A percentile compares a stretch with the other conserved stretches of the same genome.
phyloP scores from a whole-genome alignment of 2,888 invertebrate species.

The Aleiodes leptofemur region DNA sequence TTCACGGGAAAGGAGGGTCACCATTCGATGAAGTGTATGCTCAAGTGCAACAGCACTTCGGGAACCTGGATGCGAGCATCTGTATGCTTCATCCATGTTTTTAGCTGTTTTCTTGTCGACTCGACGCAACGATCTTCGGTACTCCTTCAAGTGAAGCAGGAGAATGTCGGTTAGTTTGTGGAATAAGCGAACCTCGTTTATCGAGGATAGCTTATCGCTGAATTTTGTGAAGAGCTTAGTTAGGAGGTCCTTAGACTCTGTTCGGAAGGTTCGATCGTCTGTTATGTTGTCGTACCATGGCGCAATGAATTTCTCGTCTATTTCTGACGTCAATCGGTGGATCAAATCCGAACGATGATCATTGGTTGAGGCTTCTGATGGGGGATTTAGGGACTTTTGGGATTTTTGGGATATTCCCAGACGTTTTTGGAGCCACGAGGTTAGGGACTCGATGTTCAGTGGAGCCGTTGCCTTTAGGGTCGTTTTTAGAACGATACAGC shows the following conservation, averaged over 20 bases:
- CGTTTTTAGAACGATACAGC: constrained; percentile 64
- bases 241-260: constrained; percentile 74
- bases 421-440: constrained; percentile 59
- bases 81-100: constrained; percentile 67
- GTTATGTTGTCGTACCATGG: constrained; percentile 77
- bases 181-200: constrained; percentile 73
- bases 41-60: constrained; percentile 74
- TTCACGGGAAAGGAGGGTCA: constrained; percentile 79
- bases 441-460: constrained; percentile 59
- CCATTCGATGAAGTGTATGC: constrained; percentile 79
- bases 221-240: constrained; percentile 73
- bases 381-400: constrained; percentile 15
- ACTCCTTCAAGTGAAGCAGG: constrained; percentile 81
- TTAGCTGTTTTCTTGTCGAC: constrained; percentile 65
- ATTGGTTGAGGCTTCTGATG: constrained; percentile 21
- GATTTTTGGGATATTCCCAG: constrained; percentile 48
- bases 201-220: constrained; percentile 69
- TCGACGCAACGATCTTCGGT: constrained; percentile 74
- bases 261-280: constrained; percentile 74
- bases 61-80: constrained; percentile 68
- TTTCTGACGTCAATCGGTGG: constrained; percentile 61
- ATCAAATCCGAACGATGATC: background rate
- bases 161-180: constrained; percentile 77
- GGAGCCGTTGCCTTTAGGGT: constrained; percentile 66
- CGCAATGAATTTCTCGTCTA: constrained; percentile 75